These are phyloP conservation scores for Scylla paramamosain DNA, from an alignment of 1,140 invertebrate species.

Conservation along the genomic window DNA sequence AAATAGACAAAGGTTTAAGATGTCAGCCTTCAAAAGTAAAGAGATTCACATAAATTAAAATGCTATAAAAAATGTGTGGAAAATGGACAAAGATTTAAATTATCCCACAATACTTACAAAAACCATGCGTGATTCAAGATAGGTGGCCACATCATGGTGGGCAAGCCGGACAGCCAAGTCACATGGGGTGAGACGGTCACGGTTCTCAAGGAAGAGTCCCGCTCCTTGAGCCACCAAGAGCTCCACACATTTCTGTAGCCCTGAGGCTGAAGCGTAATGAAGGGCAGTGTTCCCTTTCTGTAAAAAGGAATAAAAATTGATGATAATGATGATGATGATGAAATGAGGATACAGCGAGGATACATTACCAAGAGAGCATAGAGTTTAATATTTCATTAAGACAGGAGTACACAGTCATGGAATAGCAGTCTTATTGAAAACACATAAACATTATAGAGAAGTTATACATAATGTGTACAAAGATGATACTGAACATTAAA, in stretches of 20 bases:
- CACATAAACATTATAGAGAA: too few species aligned
- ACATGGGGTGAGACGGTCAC: slow-evolving; percentile 84
- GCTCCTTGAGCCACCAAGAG: slow-evolving; percentile 84
- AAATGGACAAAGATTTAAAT: too few species aligned
- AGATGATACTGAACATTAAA: too few species aligned
- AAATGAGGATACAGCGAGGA: neutral
- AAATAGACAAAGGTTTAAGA: neutral
- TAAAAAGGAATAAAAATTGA: slow-evolving; percentile 74
- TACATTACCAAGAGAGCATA: neutral
- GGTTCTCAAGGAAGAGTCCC: slow-evolving; percentile 85
- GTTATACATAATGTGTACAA: too few species aligned
- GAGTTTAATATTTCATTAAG: neutral
- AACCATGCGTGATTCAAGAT: slow-evolving; percentile 87
- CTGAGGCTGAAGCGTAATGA: slow-evolving; percentile 85
- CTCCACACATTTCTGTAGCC: slow-evolving; percentile 85
- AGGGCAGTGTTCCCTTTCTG: slow-evolving; percentile 86
- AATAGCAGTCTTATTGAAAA: too few species aligned
- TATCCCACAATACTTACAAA: slow-evolving; percentile 83
- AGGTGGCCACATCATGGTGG: slow-evolving; percentile 85
- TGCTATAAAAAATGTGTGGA: neutral
- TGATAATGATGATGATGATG: neutral
- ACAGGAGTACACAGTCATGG: too few species aligned
- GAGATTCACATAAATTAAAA: neutral
- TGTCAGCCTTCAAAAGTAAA: slow-evolving; percentile 73
- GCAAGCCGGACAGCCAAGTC: slow-evolving; percentile 84